Evolutionary conservation across 64 coral and sea anemone genomes (phyloP), one percentile per base, ranked within the genome.

Genomic region (Montipora sp.): DNA sequence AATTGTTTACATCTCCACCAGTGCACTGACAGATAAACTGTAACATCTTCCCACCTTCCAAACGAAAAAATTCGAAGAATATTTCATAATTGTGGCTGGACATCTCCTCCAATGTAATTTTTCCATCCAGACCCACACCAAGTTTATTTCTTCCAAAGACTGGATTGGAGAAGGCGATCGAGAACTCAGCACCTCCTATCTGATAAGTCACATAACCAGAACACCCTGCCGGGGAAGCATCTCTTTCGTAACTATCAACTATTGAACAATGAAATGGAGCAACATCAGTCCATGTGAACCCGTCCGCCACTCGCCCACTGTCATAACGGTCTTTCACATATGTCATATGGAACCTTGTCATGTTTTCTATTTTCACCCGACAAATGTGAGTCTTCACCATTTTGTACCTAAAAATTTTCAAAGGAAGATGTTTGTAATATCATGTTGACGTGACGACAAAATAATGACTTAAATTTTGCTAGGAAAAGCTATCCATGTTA

Each of bases 81-180:
- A 20, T 21, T 0, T 83, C 2, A 22, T 94, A 89, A 60, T 49
- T 24, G 75, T 94, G 66, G 44, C 24, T 13, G 13, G 9, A 9
- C 92, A 94, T 94, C 21, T 36, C 6, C 16, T 94, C 51, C 92
- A 70, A 94, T 20, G 89, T 86, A 0, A 4, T 19, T 65, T 63
- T 89, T 16, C 92, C 92, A 3, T 57, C 87, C 7, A 19, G 74
- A 0, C 92, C 92, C 49, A 94, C 78, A 3, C 92, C 92, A 66
- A 94, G 87, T 53, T 84, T 89, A 12, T 94, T 94, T 9, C 8
- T 51, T n/a, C 87, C 92, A 23, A 58, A 2, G 43, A 0, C 7
- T 73, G 92, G 92, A 57, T 94, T 94, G 44, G 77, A 81, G 80
- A 94, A 94, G 47, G 68, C 92, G 49, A 94, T 88, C 5, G 87